These are phyloP conservation scores for Ectemnius lituratus DNA, from an alignment of 2,888 invertebrate species.

Conservation along the genomic window DNA sequence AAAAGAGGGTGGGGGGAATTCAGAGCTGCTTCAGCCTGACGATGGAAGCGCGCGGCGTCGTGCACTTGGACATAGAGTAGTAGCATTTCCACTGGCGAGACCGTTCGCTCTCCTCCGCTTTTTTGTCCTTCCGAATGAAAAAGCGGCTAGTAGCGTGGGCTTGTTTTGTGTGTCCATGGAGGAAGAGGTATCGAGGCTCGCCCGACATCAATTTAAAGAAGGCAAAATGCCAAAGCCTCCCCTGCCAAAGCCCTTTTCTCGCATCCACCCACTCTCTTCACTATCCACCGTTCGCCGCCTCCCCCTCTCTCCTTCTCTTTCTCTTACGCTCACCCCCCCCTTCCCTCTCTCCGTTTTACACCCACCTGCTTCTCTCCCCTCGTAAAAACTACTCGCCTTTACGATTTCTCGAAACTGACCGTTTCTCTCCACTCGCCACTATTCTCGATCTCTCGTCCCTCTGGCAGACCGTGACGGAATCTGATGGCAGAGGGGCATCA, in stretches of 20 bases:
- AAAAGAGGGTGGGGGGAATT: conserved; percentile 14
- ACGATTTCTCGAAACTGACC: conserved; percentile 59
- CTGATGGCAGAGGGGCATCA: conserved; percentile 22
- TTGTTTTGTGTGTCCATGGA: conserved; percentile 48
- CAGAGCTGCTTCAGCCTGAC: conserved; percentile 3
- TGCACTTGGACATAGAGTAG: conserved; percentile 38
- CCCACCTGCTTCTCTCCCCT: conserved; percentile 16
- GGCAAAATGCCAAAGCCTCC: conserved; percentile 59
- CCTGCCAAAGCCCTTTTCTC: conserved; percentile 26
- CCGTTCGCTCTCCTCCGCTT: conserved; percentile 25
- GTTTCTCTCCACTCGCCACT: neutral
- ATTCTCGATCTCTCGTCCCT: neutral
- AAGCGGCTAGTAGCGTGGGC: conserved; percentile 36
- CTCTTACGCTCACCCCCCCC: neutral
- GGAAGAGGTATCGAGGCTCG: conserved; percentile 44
- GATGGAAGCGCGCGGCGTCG: conserved; percentile 3
- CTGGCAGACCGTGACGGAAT: conserved; percentile 49
- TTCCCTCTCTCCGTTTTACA: neutral
- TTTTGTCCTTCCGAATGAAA: conserved; percentile 50
- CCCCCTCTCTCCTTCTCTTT: neutral
- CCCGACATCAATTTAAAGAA: conserved; percentile 50
- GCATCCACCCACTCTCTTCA: conserved; percentile 6
- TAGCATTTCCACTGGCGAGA: conserved; percentile 53
- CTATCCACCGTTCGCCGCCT: neutral
- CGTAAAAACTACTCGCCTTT: conserved; percentile 51